These are phyloP conservation scores for Etheostoma cragini DNA, from an alignment of 2,113 vertebrate genomes.

Conservation along the genomic window DNA sequence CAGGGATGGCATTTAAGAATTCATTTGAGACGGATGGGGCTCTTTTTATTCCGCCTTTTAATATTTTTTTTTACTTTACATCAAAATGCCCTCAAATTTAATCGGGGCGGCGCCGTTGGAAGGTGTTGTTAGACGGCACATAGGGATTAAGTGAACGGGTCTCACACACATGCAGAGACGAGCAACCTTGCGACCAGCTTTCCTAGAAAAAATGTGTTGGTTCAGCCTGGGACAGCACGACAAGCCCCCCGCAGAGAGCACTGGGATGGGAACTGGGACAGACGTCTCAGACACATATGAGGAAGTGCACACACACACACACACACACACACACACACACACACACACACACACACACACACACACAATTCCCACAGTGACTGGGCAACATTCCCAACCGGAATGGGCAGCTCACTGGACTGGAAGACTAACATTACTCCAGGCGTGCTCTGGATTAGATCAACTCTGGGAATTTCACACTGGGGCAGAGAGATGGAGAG, in stretches of 20 bases:
- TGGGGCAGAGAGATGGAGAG: constrained; percentile 61
- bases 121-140: background rate
- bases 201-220: constrained; percentile 21
- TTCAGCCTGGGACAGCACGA: constrained; percentile 44
- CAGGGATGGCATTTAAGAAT: constrained; percentile 64
- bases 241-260: constrained; percentile 67
- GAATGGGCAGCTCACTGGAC: constrained; percentile 83
- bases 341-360: constrained; percentile 5
- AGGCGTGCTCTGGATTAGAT: constrained; percentile 82
- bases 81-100: constrained; percentile 36
- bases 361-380: too few relatives aligned
- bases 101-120: constrained; percentile 32
- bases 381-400: constrained; percentile 69
- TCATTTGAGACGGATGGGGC: constrained; percentile 26
- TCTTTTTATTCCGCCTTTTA: constrained; percentile 20
- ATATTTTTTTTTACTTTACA: background rate
- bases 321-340: background rate
- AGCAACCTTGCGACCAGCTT: constrained; percentile 22
- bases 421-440: constrained; percentile 87
- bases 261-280: constrained; percentile 83
- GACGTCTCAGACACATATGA: constrained; percentile 64
- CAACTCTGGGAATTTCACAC: constrained; percentile 82
- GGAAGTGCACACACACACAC: constrained; percentile 1
- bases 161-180: background rate
- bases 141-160: constrained; percentile 10